Base-by-base conservation (phyloP, 2,797 vertebrate species). In the Psittacula derbiana region DNA sequence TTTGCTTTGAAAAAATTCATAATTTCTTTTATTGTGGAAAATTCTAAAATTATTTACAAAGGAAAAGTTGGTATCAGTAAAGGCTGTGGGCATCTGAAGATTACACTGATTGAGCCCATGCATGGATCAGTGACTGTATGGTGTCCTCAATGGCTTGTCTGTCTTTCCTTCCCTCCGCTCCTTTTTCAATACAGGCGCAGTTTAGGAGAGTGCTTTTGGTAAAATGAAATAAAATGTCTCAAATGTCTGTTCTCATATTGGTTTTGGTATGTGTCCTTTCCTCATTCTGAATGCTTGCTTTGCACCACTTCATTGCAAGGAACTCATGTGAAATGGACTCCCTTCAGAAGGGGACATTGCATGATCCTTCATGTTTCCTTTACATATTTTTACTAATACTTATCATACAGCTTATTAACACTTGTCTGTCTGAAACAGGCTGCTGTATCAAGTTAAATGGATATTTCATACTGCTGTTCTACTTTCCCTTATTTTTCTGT, bases 401-500 rank as follows among this genome's bases (percentile, higher is more conserved):
- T 98, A 97, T 96, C 97, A 96, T 98, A 98, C 95, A 97, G 98
- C 98, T 98, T 98, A 98, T 98, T 99, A 98, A 99, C 98, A 97
- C 95, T 82, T 97, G 98, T 98, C 97, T 98, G 97, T 98, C 97
- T 98, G 97, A 96, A 98, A 97, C 97, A 98, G 98, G 97, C 95
- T 97, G 96, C 95, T 96, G 94, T 98, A 96, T 98, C 94, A 96
- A 97, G 85, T 96, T 88, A 97, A 93, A 90, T 97, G 96, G 96
- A 92, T 38, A 8, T 95, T 90, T 87, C 27, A 72, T 86, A 83
- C 93, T 87, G 76, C 91, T 90, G 43, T 95, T 87, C 90, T 93
- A 74, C 90, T 92, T 96, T 73, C 91, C 90, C 96, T 96, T 92
- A 97, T 95, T 96, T 96, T 96, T 95, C 96, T 93, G 80, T 88